These are phyloP conservation scores for Alectura lathami DNA, from an alignment of 2,113 vertebrate genomes.

Conservation along the genomic window DNA sequence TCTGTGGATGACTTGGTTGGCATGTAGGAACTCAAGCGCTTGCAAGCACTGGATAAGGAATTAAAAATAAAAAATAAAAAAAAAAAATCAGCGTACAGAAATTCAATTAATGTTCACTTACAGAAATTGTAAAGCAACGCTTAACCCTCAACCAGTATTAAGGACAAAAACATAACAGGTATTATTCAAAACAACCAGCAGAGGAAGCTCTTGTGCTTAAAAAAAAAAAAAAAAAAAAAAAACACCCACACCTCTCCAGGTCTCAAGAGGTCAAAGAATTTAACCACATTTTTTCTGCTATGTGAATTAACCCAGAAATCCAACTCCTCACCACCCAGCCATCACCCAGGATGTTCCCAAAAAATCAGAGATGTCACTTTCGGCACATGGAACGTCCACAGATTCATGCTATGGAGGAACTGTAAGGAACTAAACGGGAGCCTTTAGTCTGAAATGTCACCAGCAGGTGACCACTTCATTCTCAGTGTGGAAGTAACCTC, in stretches of 20 bases:
- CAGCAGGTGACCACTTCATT: neutral
- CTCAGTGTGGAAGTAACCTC: neutral
- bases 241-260: neutral
- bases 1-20: constrained; percentile 98
- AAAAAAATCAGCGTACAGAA: neutral
- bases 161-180: neutral
- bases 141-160: neutral
- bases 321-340: neutral
- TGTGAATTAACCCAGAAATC: neutral
- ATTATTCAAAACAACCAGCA: constrained; percentile 14
- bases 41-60: constrained; percentile 88
- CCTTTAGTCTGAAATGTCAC: neutral
- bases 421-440: neutral
- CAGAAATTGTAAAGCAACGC: neutral
- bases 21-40: constrained; percentile 95
- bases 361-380: neutral
- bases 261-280: neutral
- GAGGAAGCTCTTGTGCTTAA: constrained; percentile 46
- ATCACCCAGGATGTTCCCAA: neutral
- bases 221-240: neutral
- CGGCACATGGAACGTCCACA: neutral
- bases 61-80: neutral
- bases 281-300: neutral
- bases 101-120: neutral
- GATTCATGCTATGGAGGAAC: neutral